phyloP scores from a whole-genome alignment of 2,888 invertebrate genomes.

The Drosophila algonquin region DNA sequence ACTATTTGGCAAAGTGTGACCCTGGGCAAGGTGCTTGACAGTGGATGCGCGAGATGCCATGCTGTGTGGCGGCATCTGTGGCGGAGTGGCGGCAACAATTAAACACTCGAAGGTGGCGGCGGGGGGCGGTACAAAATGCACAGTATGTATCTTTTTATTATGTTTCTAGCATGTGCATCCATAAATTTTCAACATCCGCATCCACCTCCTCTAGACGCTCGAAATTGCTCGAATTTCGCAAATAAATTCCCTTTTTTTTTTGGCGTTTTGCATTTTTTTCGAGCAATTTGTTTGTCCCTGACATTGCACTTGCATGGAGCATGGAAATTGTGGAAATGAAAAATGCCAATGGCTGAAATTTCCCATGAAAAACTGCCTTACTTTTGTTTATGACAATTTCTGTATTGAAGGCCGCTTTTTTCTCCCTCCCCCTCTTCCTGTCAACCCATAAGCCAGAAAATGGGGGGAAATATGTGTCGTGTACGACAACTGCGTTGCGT shows the following conservation, averaged over 20 bases:
- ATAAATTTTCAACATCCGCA: conserved; percentile 47
- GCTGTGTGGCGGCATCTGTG: background rate
- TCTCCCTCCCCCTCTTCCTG: background rate
- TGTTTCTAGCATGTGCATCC: conserved; percentile 60
- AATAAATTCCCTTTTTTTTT: conserved; percentile 59
- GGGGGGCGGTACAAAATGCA: conserved; percentile 23
- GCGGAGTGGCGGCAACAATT: conserved; percentile 32
- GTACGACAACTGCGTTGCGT: conserved; percentile 7
- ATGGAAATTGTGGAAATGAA: conserved; percentile 26
- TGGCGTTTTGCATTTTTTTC: conserved; percentile 13
- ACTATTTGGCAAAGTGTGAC: conserved; percentile 63
- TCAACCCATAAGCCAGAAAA: background rate
- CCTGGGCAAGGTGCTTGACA: conserved; percentile 71
- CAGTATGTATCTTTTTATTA: conserved; percentile 30
- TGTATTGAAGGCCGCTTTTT: conserved; percentile 14
- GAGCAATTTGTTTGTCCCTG: conserved; percentile 53
- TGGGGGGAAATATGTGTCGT: background rate
- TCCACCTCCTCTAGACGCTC: background rate
- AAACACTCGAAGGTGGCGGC: conserved; percentile 18
- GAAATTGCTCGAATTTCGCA: conserved; percentile 28
- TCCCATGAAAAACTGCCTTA: conserved; percentile 35
- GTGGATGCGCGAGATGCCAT: conserved; percentile 19
- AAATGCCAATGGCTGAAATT: conserved; percentile 32
- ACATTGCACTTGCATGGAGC: conserved; percentile 60
- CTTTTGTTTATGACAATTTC: conserved; percentile 55